Evolutionary conservation across 2,888 invertebrate species (phyloP).

Genomic region (Gymnoscelis rufifasciata): DNA sequence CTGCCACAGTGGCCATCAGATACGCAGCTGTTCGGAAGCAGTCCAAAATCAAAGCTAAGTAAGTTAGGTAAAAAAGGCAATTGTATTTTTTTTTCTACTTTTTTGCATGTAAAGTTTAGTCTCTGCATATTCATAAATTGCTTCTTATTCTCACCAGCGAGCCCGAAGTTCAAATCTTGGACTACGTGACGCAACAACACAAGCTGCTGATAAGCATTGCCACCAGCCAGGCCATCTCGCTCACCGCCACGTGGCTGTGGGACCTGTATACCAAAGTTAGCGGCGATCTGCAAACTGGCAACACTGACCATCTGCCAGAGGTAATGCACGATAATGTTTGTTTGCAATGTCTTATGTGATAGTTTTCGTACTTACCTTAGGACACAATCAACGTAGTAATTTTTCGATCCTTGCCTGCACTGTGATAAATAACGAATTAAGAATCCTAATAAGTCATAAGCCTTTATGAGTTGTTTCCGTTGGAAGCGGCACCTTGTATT

Average conservation of each 20-base stretch:
- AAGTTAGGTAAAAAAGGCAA: slow-evolving; percentile 37
- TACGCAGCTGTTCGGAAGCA: slow-evolving; percentile 94
- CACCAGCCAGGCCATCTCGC: slow-evolving; percentile 85
- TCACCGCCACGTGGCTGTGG: slow-evolving; percentile 87
- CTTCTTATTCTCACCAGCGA: slow-evolving; percentile 71
- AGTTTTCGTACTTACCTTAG: too few relatives aligned
- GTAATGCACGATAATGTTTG: too few relatives aligned
- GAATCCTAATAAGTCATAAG: too few relatives aligned
- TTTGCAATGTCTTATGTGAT: too few relatives aligned
- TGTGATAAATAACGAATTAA: too few relatives aligned
- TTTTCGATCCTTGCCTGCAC: too few relatives aligned
- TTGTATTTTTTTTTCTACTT: too few relatives aligned
- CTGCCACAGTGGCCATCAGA: slow-evolving; percentile 91
- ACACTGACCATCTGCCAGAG: slow-evolving; percentile 89
- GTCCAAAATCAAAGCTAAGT: slow-evolving; percentile 89
- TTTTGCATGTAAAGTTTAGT: too few relatives aligned
- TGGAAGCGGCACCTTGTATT: too few relatives aligned
- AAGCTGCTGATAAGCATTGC: slow-evolving; percentile 93
- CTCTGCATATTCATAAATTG: background rate
- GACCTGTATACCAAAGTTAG: slow-evolving; percentile 86
- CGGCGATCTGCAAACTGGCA: slow-evolving; percentile 85
- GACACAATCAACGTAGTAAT: too few relatives aligned
- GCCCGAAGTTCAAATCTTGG: slow-evolving; percentile 92
- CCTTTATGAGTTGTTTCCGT: too few relatives aligned
- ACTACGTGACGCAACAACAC: slow-evolving; percentile 95